phyloP scores from a whole-genome alignment of 2,888 invertebrate genomes.

The Gastrophysa polygoni region DNA sequence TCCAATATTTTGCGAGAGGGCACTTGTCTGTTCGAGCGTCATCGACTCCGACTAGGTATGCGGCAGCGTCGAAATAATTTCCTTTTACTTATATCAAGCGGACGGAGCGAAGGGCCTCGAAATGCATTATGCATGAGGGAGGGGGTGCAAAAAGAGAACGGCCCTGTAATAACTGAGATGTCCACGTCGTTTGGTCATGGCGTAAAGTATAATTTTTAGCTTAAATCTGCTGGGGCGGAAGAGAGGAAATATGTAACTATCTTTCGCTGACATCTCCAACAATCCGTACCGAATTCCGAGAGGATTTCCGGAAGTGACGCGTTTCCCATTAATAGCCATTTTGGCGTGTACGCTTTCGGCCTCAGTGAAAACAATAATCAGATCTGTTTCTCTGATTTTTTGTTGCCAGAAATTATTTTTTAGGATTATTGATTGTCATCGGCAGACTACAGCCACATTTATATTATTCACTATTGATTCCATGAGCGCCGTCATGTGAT shows the following conservation, averaged over 20 bases:
- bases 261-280: conserved; percentile 48
- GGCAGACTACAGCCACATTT: no score
- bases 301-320: conserved; percentile 24
- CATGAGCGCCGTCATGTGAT: no score
- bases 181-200: conserved; percentile 51
- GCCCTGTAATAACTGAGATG: conserved; percentile 51
- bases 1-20: background rate
- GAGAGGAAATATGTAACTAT: conserved; percentile 56
- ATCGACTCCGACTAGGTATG: conserved; percentile 9
- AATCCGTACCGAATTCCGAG: conserved; percentile 35
- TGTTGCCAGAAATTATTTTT: no score
- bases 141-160: conserved; percentile 38
- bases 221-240: conserved; percentile 54
- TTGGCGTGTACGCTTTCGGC: no score
- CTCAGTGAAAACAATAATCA: no score
- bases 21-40: background rate
- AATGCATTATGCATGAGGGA: conserved; percentile 51
- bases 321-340: conserved; percentile 13
- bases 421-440: no score
- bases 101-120: conserved; percentile 33
- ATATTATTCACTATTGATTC: no score
- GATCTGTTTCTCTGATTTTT: no score
- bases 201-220: conserved; percentile 56
- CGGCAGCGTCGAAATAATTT: conserved; percentile 29
- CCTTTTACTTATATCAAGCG: conserved; percentile 33